phyloP scores from a whole-genome alignment of 2,113 vertebrate genomes.

The Todiramphus saurophagus region DNA sequence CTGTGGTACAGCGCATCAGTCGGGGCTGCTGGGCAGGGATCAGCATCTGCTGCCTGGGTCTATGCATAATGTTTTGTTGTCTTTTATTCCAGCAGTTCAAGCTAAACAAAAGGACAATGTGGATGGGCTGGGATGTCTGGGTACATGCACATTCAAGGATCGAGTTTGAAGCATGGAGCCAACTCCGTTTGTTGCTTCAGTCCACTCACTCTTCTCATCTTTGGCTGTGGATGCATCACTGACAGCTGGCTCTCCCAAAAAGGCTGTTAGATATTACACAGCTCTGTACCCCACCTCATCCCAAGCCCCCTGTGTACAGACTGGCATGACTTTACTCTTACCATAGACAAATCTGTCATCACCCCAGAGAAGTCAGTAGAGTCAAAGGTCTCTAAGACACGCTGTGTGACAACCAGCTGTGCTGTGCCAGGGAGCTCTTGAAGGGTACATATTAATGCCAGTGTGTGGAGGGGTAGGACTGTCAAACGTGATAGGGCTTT shows the following conservation, averaged over 20 bases:
- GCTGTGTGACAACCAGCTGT: not conserved
- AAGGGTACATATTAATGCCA: not conserved
- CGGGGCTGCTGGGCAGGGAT: rapidly evolving
- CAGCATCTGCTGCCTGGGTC: rapidly evolving
- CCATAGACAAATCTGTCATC: not conserved
- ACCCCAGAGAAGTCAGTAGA: not conserved
- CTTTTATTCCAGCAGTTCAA: rapidly evolving
- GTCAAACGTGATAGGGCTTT: not conserved
- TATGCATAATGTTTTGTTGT: not conserved
- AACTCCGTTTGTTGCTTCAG: not conserved
- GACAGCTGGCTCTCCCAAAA: not conserved
- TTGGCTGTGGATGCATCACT: rapidly evolving
- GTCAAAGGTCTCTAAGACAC: not conserved
- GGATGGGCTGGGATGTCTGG: not conserved
- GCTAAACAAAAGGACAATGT: not conserved
- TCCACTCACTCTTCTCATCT: not conserved
- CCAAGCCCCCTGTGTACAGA: not conserved
- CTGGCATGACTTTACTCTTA: not conserved
- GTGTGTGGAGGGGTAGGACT: not conserved
- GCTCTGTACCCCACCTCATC: rapidly evolving
- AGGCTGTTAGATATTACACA: not conserved
- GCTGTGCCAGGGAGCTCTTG: not conserved
- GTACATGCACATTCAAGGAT: rapidly evolving
- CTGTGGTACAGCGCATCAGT: rapidly evolving
- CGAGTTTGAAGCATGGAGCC: not conserved